These are phyloP conservation scores for Alouatta palliata DNA, from an alignment of 2,113 vertebrate species.

Conservation along the genomic window DNA sequence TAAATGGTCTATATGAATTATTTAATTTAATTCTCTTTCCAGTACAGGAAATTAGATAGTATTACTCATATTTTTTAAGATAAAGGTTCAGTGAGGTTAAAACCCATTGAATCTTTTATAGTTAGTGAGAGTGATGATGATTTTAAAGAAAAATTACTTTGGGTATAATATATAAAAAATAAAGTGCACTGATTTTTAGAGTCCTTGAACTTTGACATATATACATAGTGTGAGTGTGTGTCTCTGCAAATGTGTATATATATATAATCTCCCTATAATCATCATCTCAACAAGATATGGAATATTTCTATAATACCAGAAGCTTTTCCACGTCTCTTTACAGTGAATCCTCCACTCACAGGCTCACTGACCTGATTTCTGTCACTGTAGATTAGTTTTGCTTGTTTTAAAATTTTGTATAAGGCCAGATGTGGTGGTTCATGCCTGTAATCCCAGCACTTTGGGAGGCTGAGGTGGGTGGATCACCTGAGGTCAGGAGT, in stretches of 20 bases:
- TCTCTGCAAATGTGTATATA: not conserved
- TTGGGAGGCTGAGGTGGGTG: too few species aligned
- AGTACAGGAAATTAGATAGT: not conserved
- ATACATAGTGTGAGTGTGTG: too few species aligned
- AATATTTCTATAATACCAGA: not conserved
- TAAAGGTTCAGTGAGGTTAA: slow-evolving; percentile 24
- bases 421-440: too few species aligned
- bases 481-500: too few species aligned
- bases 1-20: slow-evolving; percentile 59
- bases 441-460: too few species aligned
- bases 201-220: not conserved
- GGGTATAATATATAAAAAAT: slow-evolving; percentile 9
- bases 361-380: not conserved
- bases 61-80: slow-evolving; percentile 35
- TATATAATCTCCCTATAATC: not conserved
- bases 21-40: slow-evolving; percentile 54
- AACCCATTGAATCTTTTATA: slow-evolving; percentile 14
- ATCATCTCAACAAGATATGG: not conserved
- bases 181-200: not conserved
- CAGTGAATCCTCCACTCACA: not conserved
- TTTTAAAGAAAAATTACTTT: not conserved
- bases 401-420: not conserved
- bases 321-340: not conserved
- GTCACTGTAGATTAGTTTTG: not conserved
- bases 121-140: not conserved